A percentile compares a stretch with the other conserved stretches of the same genome.
These are phyloP conservation scores for Ceyx cyanopectus DNA, from an alignment of 2,113 vertebrate genomes.

Conservation along the genomic window DNA sequence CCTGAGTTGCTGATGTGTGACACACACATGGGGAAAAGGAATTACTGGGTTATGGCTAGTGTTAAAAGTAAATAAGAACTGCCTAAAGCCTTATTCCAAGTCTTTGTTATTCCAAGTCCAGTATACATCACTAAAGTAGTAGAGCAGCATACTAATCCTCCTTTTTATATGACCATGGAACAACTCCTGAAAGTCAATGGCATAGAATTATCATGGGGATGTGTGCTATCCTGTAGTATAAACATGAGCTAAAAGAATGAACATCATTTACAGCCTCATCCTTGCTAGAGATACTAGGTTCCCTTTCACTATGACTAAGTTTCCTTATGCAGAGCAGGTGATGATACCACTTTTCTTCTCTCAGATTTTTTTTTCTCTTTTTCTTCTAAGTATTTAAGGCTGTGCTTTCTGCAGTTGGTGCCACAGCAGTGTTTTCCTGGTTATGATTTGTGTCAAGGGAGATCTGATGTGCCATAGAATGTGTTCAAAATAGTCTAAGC, in stretches of 20 bases:
- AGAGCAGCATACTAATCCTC: slow-evolving; percentile 63
- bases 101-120: slow-evolving; percentile 57
- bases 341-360: neutral
- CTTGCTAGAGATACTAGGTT: neutral
- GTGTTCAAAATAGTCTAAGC: neutral
- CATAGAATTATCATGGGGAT: slow-evolving; percentile 55
- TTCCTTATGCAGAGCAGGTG: neutral
- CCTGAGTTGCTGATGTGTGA: neutral
- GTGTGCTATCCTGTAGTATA: neutral
- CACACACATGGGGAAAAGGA: neutral
- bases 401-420: neutral
- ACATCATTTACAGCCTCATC: neutral
- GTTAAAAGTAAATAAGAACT: slow-evolving; percentile 50
- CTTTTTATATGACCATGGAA: slow-evolving; percentile 37
- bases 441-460: neutral
- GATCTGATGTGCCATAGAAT: neutral
- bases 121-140: slow-evolving; percentile 66
- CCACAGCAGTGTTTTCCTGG: neutral
- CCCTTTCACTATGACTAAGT: neutral
- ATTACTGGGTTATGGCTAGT: slow-evolving; percentile 7
- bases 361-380: neutral
- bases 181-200: slow-evolving; percentile 63
- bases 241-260: slow-evolving; percentile 27
- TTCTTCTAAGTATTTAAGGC: neutral
- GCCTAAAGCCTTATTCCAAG: slow-evolving; percentile 31